A percentile compares a stretch with the other conserved stretches of the same genome.
Conservation (phyloP, 2,888 invertebrate genomes). For the Yponomeuta malinellus region DNA sequence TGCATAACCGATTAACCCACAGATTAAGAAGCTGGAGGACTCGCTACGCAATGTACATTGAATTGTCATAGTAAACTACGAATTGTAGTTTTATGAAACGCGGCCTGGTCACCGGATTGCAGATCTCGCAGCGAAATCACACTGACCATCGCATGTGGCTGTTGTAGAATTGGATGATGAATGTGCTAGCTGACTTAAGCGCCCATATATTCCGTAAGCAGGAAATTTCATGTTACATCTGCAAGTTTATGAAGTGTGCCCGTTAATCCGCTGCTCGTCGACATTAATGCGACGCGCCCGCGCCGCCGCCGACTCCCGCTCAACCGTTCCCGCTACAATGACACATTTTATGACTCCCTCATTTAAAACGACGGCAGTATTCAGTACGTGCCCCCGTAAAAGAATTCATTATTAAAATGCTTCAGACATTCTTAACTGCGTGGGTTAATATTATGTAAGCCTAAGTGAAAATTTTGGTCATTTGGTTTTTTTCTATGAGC, state of each 20-base stretch:
- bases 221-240: constrained; percentile 15
- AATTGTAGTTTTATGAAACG: no score
- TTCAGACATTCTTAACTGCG: constrained; percentile 55
- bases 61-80: no score
- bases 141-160: background rate
- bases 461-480: constrained; percentile 2
- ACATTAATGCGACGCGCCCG: constrained; percentile 24
- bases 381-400: constrained; percentile 58
- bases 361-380: constrained; percentile 55
- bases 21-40: no score
- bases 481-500: background rate
- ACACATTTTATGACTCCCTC: constrained; percentile 57
- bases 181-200: background rate
- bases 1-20: no score
- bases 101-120: background rate
- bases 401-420: constrained; percentile 70
- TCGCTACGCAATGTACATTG: no score
- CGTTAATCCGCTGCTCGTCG: constrained; percentile 35
- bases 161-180: background rate
- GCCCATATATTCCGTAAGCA: constrained; percentile 5
- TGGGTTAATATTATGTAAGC: constrained; percentile 27
- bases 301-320: constrained; percentile 17
- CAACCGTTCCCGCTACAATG: constrained; percentile 35
- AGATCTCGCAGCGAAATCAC: background rate
- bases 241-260: constrained; percentile 18